These are phyloP conservation scores for Zygaena filipendulae DNA, from an alignment of 2,888 invertebrate genomes.

Conservation along the genomic window DNA sequence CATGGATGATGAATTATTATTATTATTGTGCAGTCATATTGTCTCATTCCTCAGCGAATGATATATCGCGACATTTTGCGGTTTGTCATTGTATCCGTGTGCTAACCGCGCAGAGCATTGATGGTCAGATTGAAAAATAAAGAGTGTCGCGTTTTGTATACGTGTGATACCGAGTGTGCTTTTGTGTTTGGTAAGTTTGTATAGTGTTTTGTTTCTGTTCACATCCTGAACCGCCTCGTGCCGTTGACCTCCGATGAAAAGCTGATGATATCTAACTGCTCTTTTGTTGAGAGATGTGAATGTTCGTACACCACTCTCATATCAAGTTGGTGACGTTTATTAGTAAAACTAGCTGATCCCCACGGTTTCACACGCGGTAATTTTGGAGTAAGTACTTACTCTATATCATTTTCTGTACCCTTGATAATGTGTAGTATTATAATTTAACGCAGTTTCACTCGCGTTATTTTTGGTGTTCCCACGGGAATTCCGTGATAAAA, in stretches of 20 bases:
- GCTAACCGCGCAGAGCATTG: conserved; percentile 8
- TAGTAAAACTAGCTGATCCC: no score
- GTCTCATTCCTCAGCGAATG: conserved; percentile 3
- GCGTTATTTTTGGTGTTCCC: no score
- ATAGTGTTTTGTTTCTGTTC: conserved; percentile 60
- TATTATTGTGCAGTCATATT: no score
- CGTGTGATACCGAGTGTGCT: conserved; percentile 26
- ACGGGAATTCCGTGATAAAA: no score
- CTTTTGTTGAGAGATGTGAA: conserved; percentile 31
- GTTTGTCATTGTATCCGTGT: conserved; percentile 3
- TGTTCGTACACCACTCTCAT: conserved; percentile 21
- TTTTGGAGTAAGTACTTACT: no score
- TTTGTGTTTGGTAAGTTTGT: no score
- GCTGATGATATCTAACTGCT: conserved; percentile 31
- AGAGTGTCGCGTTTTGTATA: conserved; percentile 24
- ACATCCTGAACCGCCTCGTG: conserved; percentile 52
- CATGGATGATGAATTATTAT: no score
- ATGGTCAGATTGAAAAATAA: conserved; percentile 19
- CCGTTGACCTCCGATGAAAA: conserved; percentile 45
- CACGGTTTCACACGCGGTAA: no score
- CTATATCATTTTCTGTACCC: no score
- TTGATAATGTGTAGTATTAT: no score
- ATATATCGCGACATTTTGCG: conserved; percentile 6
- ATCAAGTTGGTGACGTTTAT: no score
- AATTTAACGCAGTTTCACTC: no score